A percentile compares a stretch with the other conserved stretches of the same genome.
phyloP scores from a whole-genome alignment of 2,888 invertebrate genomes.

The Lamellibrachia satsuma region DNA sequence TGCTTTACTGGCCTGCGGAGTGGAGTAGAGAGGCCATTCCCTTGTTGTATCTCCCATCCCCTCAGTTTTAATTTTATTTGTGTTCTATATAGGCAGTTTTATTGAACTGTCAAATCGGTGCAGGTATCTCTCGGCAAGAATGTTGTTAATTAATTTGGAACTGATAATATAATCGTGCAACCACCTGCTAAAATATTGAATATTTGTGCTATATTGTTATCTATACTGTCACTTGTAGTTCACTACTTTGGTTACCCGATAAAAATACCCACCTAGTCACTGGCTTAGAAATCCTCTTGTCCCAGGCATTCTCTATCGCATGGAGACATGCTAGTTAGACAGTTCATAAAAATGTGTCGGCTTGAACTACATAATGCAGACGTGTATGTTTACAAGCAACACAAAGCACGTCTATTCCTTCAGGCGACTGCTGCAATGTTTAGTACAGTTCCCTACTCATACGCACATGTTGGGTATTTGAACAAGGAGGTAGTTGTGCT shows the following conservation, averaged over 20 bases:
- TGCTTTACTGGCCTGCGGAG: not conserved
- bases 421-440: not conserved
- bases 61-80: not conserved
- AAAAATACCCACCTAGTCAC: not conserved
- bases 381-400: not conserved
- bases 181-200: not conserved
- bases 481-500: not conserved
- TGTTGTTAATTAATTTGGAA: not conserved
- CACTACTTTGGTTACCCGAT: not conserved
- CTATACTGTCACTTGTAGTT: not conserved
- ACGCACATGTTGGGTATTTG: not conserved
- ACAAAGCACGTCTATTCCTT: not conserved
- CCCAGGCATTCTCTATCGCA: not conserved
- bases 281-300: not conserved
- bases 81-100: not conserved
- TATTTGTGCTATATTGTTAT: conserved; percentile 1
- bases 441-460: not conserved
- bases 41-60: not conserved
- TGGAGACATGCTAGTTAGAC: not conserved
- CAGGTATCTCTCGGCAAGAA: not conserved
- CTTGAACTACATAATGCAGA: not conserved
- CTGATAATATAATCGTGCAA: not conserved
- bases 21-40: not conserved
- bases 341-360: not conserved
- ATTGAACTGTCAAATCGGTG: not conserved